A percentile compares a stretch with the other conserved stretches of the same genome.
phyloP scores from a whole-genome alignment of 2,113 vertebrate genomes.

The Dipodomys spectabilis region DNA sequence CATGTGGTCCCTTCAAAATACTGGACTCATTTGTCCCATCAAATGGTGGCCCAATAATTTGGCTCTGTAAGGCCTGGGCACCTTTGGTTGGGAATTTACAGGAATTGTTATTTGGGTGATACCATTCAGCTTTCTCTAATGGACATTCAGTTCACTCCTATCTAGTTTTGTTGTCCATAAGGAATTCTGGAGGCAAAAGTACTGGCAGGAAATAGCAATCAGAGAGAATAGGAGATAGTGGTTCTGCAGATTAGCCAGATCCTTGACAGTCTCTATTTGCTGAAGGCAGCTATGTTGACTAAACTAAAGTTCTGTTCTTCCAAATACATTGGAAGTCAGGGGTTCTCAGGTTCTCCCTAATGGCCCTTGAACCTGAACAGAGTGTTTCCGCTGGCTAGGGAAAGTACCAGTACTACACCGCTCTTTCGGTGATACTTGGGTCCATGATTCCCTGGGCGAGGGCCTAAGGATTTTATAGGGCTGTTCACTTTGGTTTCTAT shows the following conservation, averaged over 20 bases:
- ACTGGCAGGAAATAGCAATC: background rate
- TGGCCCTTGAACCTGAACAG: background rate
- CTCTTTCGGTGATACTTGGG: background rate
- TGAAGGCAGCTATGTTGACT: background rate
- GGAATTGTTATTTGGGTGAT: conserved; percentile 6
- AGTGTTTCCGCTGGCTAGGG: background rate
- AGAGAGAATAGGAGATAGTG: background rate
- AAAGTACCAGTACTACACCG: background rate
- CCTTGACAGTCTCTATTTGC: background rate
- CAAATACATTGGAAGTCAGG: background rate
- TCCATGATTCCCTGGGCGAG: background rate
- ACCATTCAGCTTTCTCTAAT: conserved; percentile 19
- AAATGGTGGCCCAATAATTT: background rate
- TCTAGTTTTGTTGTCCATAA: background rate
- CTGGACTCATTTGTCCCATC: background rate
- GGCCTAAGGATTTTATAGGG: too few relatives aligned
- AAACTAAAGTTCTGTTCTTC: conserved; percentile 18
- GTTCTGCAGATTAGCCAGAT: background rate
- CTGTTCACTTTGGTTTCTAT: background rate
- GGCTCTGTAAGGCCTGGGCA: background rate
- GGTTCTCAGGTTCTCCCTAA: background rate
- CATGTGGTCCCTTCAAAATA: conserved; percentile 12
- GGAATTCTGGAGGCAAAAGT: background rate
- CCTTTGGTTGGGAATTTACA: background rate
- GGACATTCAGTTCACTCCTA: background rate